Conservation (phyloP, 2,113 vertebrate genomes). For the Mus pahari region DNA sequence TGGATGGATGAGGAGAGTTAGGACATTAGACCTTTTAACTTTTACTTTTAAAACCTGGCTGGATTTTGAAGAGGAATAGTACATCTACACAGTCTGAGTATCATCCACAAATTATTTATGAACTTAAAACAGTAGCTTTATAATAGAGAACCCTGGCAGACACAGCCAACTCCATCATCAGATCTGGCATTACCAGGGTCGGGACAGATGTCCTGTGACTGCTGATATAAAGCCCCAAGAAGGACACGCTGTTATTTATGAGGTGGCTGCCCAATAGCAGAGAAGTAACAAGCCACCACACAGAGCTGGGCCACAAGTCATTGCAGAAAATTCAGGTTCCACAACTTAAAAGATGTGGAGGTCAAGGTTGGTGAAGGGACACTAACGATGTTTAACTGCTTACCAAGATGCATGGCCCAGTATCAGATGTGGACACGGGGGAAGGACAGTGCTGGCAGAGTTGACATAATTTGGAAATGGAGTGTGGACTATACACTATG, state of each 20-base stretch:
- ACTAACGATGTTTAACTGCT: not conserved
- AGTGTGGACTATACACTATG: not conserved
- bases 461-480: not conserved
- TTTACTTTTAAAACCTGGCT: slow-evolving; percentile 20
- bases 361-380: not conserved
- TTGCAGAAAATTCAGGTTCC: not conserved
- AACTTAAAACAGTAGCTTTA: not conserved
- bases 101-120: not conserved
- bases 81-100: not conserved
- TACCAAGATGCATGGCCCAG: not conserved
- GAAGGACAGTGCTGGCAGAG: not conserved
- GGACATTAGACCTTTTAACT: not conserved
- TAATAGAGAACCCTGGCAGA: not conserved
- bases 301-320: not conserved
- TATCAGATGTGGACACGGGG: too few species aligned
- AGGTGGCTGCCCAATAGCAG: slow-evolving; percentile 10
- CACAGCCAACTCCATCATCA: not conserved
- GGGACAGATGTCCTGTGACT: not conserved
- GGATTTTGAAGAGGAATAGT: not conserved
- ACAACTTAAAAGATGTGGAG: not conserved
- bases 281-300: not conserved
- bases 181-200: not conserved
- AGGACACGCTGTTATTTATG: not conserved
- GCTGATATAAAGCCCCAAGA: not conserved
- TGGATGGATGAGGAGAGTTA: not conserved